Conservation (phyloP, 2,113 vertebrate species). For the Nothocercus nigrocapillus region DNA sequence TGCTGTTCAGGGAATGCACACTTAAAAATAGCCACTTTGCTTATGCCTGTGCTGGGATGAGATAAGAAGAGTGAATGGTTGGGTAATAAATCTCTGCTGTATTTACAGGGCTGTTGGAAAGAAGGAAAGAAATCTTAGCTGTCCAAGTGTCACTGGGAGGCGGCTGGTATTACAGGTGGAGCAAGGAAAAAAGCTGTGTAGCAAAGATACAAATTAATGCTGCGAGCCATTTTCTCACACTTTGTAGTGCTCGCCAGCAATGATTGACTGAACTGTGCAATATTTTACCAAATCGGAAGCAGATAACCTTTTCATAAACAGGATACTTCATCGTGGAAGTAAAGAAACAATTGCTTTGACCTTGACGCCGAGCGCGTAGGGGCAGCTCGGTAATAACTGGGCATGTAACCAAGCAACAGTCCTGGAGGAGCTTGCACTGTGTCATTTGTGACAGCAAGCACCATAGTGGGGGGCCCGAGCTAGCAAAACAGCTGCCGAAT, state of each 20-base stretch:
- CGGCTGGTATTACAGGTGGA: not conserved
- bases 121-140: not conserved
- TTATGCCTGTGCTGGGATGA: not conserved
- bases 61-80: not conserved
- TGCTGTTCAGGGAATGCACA: accelerated
- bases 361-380: conserved; percentile 51
- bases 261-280: conserved; percentile 61
- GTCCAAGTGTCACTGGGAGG: not conserved
- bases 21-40: not conserved
- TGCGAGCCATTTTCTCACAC: not conserved
- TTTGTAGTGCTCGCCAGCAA: not conserved
- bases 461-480: not conserved
- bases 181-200: not conserved
- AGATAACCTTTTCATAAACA: conserved; percentile 64
- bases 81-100: not conserved
- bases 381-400: conserved; percentile 55
- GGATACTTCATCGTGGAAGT: conserved; percentile 52
- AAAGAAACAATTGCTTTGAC: conserved; percentile 66
- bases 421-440: conserved; percentile 28
- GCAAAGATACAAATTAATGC: not conserved
- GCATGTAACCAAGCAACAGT: conserved; percentile 67
- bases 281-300: conserved; percentile 58
- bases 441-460: conserved; percentile 41
- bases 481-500: not conserved
- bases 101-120: not conserved